Evolutionary conservation across 2,797 vertebrate species (phyloP), one percentile per base, ranked within the genome.

Genomic region (Adelosebastes latens): DNA sequence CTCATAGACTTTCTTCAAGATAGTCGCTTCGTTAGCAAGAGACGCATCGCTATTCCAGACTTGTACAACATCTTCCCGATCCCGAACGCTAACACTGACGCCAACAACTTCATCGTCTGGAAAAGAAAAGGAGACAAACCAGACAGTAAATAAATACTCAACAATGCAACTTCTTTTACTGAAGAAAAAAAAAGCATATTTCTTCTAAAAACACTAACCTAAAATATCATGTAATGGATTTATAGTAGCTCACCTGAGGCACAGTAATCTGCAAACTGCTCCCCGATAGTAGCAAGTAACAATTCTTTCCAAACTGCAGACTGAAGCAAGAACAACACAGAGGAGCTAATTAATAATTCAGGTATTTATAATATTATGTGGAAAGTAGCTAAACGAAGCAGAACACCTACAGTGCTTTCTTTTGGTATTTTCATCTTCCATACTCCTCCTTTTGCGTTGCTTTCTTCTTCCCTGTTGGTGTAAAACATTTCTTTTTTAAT

Each of bases 361-460:
- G n/a, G 6, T 4, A 11, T 29, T 12, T 49, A 3, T 55, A 27
- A 55, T 25, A 65, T 36, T 5, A 11, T 46, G 31, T 36, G 25
- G 55, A 46, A 64, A 66, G 36, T 3, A 49, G 31, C 10, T 36
- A 20, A 72, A 75, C 18, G 2, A 13, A 58, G 16, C 7, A n/a
- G 9, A 69, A 65, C 49, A 93, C 97, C 6, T 96, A 98, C 97
- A 74, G 96, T 95, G 87, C 93, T 96, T 88, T 97, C 97, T 94
- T 98, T 98, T 36, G 97, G 95, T 53, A 98, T 95, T 94, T 98
- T 98, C 97, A 98, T 98, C 95, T 98, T 98, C 97, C 97, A 98
- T 1, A 97, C 93, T 0, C 97, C 97, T 73, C 97, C 97, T 91
- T 97, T 97, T 52, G 97, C 97, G 78, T 98, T 98, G 90, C 97